Conservation (phyloP, 1,140 invertebrate species). For the Heliconius nattereri region DNA sequence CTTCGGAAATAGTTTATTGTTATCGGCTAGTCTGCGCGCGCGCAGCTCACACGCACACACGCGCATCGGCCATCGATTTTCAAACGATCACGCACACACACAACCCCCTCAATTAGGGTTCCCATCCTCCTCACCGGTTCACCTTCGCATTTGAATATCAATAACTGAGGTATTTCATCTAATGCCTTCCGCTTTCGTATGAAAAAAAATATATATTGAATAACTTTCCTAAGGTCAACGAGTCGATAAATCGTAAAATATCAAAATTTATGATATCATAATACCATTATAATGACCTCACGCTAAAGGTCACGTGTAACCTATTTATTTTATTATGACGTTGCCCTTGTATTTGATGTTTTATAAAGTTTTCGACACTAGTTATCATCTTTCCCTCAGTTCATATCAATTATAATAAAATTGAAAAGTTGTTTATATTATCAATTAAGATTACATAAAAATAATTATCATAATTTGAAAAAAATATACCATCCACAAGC, state of each 20-base stretch:
- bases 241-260: constrained; percentile 71
- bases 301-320: constrained; percentile 66
- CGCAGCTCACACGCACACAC: constrained; percentile 67
- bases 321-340: constrained; percentile 74
- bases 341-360: constrained; percentile 71
- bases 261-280: constrained; percentile 68
- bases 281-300: constrained; percentile 65
- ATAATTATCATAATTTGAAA: not conserved
- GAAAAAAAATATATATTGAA: constrained; percentile 46
- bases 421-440: not conserved
- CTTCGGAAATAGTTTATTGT: constrained; percentile 82
- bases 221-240: constrained; percentile 74
- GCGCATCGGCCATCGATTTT: constrained; percentile 52
- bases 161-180: constrained; percentile 52
- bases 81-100: constrained; percentile 52
- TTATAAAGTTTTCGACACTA: constrained; percentile 19
- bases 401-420: not conserved
- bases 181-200: constrained; percentile 73
- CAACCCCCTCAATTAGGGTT: constrained; percentile 66
- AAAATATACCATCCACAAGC: not conserved
- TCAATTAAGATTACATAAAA: not conserved
- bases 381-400: not conserved
- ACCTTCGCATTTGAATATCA: constrained; percentile 63
- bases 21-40: constrained; percentile 78
- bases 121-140: constrained; percentile 69